Evolutionary conservation across 2,797 vertebrate genomes (phyloP).

Genomic region (Bovichtus variegatus): DNA sequence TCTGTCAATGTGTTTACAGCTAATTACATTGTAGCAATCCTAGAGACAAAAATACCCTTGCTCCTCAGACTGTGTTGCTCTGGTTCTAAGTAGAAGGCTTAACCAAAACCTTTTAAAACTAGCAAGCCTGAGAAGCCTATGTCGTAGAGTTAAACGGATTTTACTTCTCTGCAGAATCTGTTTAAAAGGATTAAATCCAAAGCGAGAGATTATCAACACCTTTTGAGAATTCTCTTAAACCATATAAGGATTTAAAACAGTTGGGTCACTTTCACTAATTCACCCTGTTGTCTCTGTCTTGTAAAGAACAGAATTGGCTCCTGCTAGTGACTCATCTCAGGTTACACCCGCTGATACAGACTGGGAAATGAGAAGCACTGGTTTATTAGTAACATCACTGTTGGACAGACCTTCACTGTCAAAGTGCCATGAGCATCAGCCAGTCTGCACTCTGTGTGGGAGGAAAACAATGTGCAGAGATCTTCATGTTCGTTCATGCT

Average conservation of each 20-base stretch:
- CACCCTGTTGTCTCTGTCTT: slow-evolving; percentile 38
- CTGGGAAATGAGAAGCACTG: slow-evolving; percentile 1
- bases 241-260: slow-evolving; percentile 51
- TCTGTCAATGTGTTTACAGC: slow-evolving; percentile 74
- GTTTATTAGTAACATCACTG: slow-evolving; percentile 31
- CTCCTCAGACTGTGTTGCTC: slow-evolving; percentile 61
- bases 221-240: slow-evolving; percentile 52
- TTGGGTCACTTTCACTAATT: slow-evolving; percentile 50
- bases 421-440: slow-evolving; percentile 24
- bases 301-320: slow-evolving; percentile 52
- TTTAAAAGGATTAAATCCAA: slow-evolving; percentile 69
- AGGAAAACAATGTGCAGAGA: slow-evolving; percentile 12
- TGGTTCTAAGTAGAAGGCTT: slow-evolving; percentile 35
- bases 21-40: slow-evolving; percentile 55
- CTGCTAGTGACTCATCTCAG: slow-evolving; percentile 35
- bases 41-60: slow-evolving; percentile 65
- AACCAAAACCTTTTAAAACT: slow-evolving; percentile 38
- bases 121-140: slow-evolving; percentile 17
- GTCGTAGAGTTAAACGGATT: slow-evolving; percentile 5
- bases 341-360: slow-evolving; percentile 41
- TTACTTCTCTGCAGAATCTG: slow-evolving; percentile 31
- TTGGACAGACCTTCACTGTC: slow-evolving; percentile 36
- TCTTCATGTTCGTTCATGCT: slow-evolving; percentile 22
- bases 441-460: slow-evolving; percentile 21
- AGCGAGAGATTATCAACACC: slow-evolving; percentile 63